These are phyloP conservation scores for Catostomus latipinnis DNA, from an alignment of 2,797 vertebrate species.

Conservation along the genomic window DNA sequence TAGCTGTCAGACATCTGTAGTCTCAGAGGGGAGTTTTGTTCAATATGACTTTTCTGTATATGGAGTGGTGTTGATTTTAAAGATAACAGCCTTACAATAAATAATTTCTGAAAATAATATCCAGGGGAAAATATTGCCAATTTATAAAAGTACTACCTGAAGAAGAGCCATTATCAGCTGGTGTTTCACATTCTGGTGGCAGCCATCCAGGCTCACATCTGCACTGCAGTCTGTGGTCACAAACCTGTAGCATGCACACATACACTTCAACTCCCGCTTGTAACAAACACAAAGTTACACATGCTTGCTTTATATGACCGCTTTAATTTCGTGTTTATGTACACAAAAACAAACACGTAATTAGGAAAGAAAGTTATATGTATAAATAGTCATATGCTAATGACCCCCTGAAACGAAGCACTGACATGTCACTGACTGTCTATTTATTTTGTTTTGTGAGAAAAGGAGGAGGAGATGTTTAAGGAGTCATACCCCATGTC, in stretches of 20 bases:
- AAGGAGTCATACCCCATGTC: slow-evolving; percentile 81
- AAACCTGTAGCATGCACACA: slow-evolving; percentile 68
- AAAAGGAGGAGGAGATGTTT: background rate
- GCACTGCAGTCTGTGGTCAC: slow-evolving; percentile 78
- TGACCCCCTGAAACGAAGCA: background rate
- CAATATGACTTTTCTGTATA: too few relatives aligned
- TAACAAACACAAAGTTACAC: background rate
- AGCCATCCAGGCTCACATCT: slow-evolving; percentile 79
- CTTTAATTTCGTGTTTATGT: too few relatives aligned
- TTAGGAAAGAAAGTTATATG: background rate
- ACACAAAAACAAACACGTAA: too few relatives aligned
- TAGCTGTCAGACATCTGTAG: too few relatives aligned
- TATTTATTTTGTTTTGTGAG: background rate
- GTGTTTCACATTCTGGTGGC: slow-evolving; percentile 66
- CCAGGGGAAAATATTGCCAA: too few relatives aligned
- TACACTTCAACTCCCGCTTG: background rate
- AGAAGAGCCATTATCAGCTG: background rate
- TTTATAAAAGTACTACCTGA: slow-evolving; percentile 55
- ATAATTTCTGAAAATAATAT: too few relatives aligned
- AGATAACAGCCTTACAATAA: too few relatives aligned
- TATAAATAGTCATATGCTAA: background rate
- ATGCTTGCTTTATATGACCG: too few relatives aligned
- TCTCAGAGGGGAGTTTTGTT: too few relatives aligned
- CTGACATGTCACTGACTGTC: too few relatives aligned
- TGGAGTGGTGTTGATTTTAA: too few relatives aligned